A percentile compares a stretch with the other conserved stretches of the same genome.
Evolutionary conservation across 1,140 invertebrate species (phyloP).

Genomic region (Holotrichia oblita): DNA sequence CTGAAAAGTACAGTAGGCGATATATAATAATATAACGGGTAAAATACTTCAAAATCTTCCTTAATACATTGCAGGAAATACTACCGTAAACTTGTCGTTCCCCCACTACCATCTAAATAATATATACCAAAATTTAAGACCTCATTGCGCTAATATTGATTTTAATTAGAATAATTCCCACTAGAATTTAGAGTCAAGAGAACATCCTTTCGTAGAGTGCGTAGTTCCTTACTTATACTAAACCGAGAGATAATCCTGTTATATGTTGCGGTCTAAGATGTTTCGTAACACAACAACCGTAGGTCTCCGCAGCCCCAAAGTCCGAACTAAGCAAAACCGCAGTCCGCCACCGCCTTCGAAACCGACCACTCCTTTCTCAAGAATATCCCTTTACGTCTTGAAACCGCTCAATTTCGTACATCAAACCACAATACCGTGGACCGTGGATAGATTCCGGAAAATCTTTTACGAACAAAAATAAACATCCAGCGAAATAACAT

Average conservation of each 20-base stretch:
- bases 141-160: not conserved
- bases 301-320: slow-evolving; percentile 6
- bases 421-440: slow-evolving; percentile 7
- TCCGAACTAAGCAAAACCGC: slow-evolving; percentile 32
- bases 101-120: too few species aligned
- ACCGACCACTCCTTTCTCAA: slow-evolving; percentile 28
- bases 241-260: slow-evolving; percentile 14
- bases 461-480: not conserved
- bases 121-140: too few species aligned
- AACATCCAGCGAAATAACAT: not conserved
- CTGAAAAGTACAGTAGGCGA: too few species aligned
- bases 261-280: slow-evolving; percentile 33
- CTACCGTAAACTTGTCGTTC: too few species aligned
- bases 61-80: too few species aligned
- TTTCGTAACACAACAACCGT: slow-evolving; percentile 22
- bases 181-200: not conserved
- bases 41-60: too few species aligned
- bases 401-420: slow-evolving; percentile 15
- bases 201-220: not conserved
- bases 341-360: slow-evolving; percentile 19
- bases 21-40: too few species aligned
- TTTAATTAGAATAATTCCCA: slow-evolving; percentile 6
- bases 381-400: slow-evolving; percentile 18
- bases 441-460: not conserved
- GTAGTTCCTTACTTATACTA: not conserved